Base-by-base conservation (phyloP, 2,888 invertebrate species). In the Asteroscopus sphinx region DNA sequence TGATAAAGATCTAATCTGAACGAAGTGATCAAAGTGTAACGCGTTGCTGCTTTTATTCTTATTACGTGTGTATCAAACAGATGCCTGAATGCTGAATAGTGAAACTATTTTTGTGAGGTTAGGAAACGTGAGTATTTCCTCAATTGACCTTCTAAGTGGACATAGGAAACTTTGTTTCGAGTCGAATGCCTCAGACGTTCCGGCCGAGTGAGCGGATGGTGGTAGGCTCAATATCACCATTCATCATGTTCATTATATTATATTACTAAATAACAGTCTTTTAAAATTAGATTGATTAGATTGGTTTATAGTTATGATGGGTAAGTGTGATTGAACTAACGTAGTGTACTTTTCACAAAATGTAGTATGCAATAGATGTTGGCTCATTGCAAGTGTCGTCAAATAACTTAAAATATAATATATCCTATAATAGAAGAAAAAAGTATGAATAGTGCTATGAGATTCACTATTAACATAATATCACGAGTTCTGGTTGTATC, bases 161-260 rank as follows among this genome's bases (percentile, higher is more conserved):
- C 67, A 76, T 81, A 87, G 85, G 82, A 88, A 85, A 86, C 77
- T 83, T 69, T 68, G 80, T 84, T 85, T 84, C 81, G 68, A 83
- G 80, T 82, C 70, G 77, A 87, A 77, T 73, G 81, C 70, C 73
- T 74, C 62, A 72, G 67, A 68, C 76, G 82, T 81, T 72, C 71
- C 80, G 83, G 79, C 56, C 68, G 70, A 75, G 35, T 76, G 77
- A 52, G 26, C 71, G 60, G 76, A 75, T 71, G 67, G 60, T 69
- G 65, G 54, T 70, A 57, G 63, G 51, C 62, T 72, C 59, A 66
- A 73, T 76, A 73, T 76, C 70, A 63, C 67, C 48, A 52, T 47
- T 21, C 21, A 21, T 60, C 47, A 69, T 68, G 47, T 53, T 69
- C 68, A 68, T 69, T 67, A 68, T 68, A 32, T 21, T 12, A 7